Conservation (phyloP, 2,113 vertebrate species). For the Cheilinus undulatus region DNA sequence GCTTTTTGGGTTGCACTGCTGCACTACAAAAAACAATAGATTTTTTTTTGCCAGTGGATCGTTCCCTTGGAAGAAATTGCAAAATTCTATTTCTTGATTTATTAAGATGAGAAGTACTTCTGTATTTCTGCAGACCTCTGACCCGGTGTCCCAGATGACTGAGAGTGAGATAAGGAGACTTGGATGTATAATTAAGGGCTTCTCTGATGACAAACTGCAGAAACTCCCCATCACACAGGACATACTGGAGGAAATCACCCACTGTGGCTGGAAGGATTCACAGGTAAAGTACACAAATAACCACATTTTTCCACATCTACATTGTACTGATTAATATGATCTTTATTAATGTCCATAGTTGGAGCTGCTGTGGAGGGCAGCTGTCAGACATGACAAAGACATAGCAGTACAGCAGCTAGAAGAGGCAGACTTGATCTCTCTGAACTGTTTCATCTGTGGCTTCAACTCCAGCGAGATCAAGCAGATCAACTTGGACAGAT, state of each 20-base stretch:
- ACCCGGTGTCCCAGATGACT: slow-evolving; percentile 49
- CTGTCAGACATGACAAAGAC: slow-evolving; percentile 37
- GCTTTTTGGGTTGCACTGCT: neutral
- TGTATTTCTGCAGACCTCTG: slow-evolving; percentile 63
- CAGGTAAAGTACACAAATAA: slow-evolving; percentile 66
- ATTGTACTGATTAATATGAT: neutral
- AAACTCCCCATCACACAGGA: slow-evolving; percentile 67
- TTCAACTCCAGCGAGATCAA: slow-evolving; percentile 60
- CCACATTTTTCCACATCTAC: neutral
- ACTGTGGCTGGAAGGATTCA: slow-evolving; percentile 74
- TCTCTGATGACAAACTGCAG: slow-evolving; percentile 64
- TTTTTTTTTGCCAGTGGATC: neutral
- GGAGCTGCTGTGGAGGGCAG: slow-evolving; percentile 60
- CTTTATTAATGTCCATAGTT: slow-evolving; percentile 58
- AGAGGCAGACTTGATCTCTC: slow-evolving; percentile 58
- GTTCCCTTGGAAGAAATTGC: neutral
- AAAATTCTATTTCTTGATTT: neutral
- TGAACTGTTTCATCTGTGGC: slow-evolving; percentile 80
- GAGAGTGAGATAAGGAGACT: slow-evolving; percentile 60
- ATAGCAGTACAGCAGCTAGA: slow-evolving; percentile 47
- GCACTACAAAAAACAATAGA: too few species aligned
- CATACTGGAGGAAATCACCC: slow-evolving; percentile 56
- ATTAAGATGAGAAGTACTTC: neutral
- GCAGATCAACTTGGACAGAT: slow-evolving; percentile 57
- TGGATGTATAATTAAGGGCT: slow-evolving; percentile 74